Percentiles rank a stretch among this genome's conserved stretches.
Evolutionary conservation across 2,797 vertebrate genomes (phyloP).

Genomic region (Mormyrus proboscirostris): DNA sequence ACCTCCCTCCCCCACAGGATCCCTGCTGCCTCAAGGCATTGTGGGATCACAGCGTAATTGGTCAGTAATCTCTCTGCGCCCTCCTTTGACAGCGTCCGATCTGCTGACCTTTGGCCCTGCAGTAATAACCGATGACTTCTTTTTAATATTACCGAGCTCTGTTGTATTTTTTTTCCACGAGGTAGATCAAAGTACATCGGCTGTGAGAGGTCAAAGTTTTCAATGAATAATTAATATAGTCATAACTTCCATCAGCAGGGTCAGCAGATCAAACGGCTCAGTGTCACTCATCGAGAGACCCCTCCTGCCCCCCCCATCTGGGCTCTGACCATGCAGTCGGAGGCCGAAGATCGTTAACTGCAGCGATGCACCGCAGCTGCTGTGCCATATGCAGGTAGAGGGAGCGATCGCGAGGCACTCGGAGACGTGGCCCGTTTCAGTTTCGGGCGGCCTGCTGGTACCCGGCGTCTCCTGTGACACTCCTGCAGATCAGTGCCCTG

Average conservation of each 20-base stretch:
- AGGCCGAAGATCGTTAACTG: neutral
- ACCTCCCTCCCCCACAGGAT: neutral
- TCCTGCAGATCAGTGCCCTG: neutral
- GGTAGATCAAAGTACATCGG: neutral
- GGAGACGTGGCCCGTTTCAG: neutral
- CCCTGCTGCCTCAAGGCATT: neutral
- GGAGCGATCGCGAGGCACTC: neutral
- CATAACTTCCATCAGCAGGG: neutral
- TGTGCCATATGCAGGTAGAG: neutral
- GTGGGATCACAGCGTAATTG: neutral
- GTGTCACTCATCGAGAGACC: neutral
- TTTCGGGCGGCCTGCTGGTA: neutral
- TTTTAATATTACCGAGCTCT: neutral
- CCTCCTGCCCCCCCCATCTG: neutral
- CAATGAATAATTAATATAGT: conserved; percentile 2
- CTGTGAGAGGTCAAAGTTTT: conserved; percentile 5
- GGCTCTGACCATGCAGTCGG: neutral
- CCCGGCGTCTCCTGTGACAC: neutral
- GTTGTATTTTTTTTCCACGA: neutral
- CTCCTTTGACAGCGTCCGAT: neutral
- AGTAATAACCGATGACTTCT: neutral
- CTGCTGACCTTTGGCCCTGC: neutral
- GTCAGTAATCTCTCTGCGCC: neutral
- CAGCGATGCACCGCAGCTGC: neutral
- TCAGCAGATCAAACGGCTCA: neutral